Evolutionary conservation across 2,113 vertebrate genomes (phyloP).

Genomic region (Anoplopoma fimbria): DNA sequence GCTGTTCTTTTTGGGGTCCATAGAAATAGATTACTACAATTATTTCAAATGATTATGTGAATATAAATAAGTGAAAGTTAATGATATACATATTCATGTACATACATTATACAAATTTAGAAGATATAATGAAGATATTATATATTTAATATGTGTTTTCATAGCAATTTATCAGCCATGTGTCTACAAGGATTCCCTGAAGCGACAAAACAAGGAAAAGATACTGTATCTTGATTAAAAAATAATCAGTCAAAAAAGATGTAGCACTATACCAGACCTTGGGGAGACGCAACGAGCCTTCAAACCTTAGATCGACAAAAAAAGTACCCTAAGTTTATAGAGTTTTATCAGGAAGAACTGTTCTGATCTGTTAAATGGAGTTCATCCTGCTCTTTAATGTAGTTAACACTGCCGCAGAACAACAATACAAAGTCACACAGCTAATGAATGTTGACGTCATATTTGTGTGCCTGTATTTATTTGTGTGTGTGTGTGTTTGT

Average conservation of each 20-base stretch:
- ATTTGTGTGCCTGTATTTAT: background rate
- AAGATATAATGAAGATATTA: background rate
- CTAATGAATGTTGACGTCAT: background rate
- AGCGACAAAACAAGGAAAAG: background rate
- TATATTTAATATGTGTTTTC: background rate
- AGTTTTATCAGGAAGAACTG: too few relatives aligned
- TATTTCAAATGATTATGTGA: too few relatives aligned
- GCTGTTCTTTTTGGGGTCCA: background rate
- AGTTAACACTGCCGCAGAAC: background rate
- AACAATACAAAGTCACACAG: background rate
- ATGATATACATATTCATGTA: too few relatives aligned
- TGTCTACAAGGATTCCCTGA: background rate
- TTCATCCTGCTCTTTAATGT: background rate
- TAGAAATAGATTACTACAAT: background rate
- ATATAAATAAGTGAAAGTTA: too few relatives aligned
- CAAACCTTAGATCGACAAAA: too few relatives aligned
- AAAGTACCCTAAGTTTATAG: too few relatives aligned
- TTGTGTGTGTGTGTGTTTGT: conserved; percentile 49
- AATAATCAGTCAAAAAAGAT: background rate
- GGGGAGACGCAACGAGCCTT: background rate
- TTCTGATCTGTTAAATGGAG: background rate
- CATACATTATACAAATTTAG: too few relatives aligned
- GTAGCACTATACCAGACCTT: background rate
- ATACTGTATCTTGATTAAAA: background rate
- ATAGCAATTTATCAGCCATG: background rate